Evolutionary conservation across 2,888 invertebrate species (phyloP).

Genomic region (Melolontha melolontha): DNA sequence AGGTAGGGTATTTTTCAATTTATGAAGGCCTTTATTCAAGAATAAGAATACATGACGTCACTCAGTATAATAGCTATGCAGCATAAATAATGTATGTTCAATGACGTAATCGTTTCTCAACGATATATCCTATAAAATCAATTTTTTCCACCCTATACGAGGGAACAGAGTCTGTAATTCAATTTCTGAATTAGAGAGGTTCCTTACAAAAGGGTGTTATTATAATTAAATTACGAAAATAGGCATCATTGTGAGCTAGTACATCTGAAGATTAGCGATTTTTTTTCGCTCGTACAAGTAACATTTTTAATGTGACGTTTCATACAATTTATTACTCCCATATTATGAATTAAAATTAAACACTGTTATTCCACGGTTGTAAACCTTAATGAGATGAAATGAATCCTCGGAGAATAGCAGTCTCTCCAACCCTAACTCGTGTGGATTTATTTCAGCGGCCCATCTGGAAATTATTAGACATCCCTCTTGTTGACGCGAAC

Average conservation of each 20-base stretch:
- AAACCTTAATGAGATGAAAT: constrained; percentile 33
- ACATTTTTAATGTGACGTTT: constrained; percentile 20
- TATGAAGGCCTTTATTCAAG: background rate
- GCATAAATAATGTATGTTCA: constrained; percentile 34
- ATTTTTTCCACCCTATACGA: constrained; percentile 28
- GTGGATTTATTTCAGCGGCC: constrained; percentile 31
- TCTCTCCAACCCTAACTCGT: constrained; percentile 33
- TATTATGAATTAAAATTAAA: constrained; percentile 40
- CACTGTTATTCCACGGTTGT: constrained; percentile 22
- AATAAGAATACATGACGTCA: constrained; percentile 27
- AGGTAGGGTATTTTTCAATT: too few species aligned
- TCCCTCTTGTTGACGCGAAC: constrained; percentile 38
- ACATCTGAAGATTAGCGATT: constrained; percentile 7
- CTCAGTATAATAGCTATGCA: background rate
- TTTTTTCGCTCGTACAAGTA: constrained; percentile 18
- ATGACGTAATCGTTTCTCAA: constrained; percentile 26
- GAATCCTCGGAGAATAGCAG: constrained; percentile 34
- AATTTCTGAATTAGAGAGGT: constrained; percentile 33
- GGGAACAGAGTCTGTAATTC: constrained; percentile 26
- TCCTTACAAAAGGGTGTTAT: constrained; percentile 29
- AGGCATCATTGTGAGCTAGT: constrained; percentile 14
- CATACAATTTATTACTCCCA: constrained; percentile 26
- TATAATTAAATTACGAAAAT: constrained; percentile 36
- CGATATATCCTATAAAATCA: constrained; percentile 26
- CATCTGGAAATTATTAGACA: constrained; percentile 41